Evolutionary conservation across 1,140 invertebrate species (phyloP).

Genomic region (Eumeta japonica): DNA sequence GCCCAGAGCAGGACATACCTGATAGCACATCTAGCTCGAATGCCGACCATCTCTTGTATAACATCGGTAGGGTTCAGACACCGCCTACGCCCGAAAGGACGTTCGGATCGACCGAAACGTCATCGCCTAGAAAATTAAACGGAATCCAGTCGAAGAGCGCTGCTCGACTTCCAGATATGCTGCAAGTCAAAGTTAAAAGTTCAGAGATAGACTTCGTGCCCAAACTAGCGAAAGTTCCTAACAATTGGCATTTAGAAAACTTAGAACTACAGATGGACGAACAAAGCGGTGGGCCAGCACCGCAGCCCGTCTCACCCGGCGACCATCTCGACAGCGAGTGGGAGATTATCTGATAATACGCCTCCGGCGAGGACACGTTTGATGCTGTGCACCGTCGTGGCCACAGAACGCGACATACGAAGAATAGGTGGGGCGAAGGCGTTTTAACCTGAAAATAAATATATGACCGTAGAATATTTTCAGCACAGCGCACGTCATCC

Average conservation of each 20-base stretch:
- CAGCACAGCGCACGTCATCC: too few species aligned
- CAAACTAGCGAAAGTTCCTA: constrained; percentile 40
- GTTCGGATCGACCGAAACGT: neutral
- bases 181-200: too few species aligned
- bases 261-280: constrained; percentile 38
- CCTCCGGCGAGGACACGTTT: too few species aligned
- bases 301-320: constrained; percentile 30
- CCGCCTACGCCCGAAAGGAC: neutral
- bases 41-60: too few species aligned
- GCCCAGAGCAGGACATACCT: too few species aligned
- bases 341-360: constrained; percentile 42
- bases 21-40: too few species aligned
- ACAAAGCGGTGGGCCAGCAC: constrained; percentile 22
- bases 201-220: constrained; percentile 39
- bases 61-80: neutral
- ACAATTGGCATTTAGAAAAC: constrained; percentile 46
- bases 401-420: too few species aligned
- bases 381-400: too few species aligned
- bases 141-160: neutral
- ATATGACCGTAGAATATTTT: too few species aligned
- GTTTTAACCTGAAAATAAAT: too few species aligned
- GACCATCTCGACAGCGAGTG: constrained; percentile 41
- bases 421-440: too few species aligned
- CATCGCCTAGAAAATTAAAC: neutral
- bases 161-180: too few species aligned